These are phyloP conservation scores for Heteronetta atricapilla DNA, from an alignment of 2,113 vertebrate genomes.

Conservation along the genomic window DNA sequence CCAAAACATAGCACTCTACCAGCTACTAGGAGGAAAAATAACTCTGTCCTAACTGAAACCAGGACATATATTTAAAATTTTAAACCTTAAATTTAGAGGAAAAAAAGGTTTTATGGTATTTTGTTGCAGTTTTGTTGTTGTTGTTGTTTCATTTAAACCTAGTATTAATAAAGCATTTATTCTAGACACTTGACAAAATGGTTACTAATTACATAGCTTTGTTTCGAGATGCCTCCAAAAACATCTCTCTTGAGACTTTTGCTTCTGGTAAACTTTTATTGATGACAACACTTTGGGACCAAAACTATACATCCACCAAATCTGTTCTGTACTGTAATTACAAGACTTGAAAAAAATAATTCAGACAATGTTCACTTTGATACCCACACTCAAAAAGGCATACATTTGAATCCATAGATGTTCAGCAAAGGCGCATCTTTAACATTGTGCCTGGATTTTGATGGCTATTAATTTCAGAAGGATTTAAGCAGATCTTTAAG, in stretches of 20 bases:
- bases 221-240: conserved; percentile 47
- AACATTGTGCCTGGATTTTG: not conserved
- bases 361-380: not conserved
- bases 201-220: conserved; percentile 39
- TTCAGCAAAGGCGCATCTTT: not conserved
- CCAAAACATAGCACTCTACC: too few species aligned
- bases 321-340: not conserved
- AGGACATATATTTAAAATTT: not conserved
- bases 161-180: conserved; percentile 40
- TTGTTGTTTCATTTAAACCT: not conserved
- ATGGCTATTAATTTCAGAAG: not conserved
- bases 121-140: not conserved
- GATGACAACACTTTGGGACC: not conserved
- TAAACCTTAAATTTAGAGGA: conserved; percentile 8
- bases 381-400: not conserved
- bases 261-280: conserved; percentile 42
- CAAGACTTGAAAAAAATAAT: not conserved
- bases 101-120: not conserved
- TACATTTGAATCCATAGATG: not conserved
- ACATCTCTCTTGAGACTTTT: conserved; percentile 15
- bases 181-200: not conserved
- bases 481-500: not conserved
- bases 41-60: too few species aligned
- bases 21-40: too few species aligned
- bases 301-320: not conserved